Conservation (phyloP, 2,888 invertebrate species). For the Lasioglossum zephyrum region DNA sequence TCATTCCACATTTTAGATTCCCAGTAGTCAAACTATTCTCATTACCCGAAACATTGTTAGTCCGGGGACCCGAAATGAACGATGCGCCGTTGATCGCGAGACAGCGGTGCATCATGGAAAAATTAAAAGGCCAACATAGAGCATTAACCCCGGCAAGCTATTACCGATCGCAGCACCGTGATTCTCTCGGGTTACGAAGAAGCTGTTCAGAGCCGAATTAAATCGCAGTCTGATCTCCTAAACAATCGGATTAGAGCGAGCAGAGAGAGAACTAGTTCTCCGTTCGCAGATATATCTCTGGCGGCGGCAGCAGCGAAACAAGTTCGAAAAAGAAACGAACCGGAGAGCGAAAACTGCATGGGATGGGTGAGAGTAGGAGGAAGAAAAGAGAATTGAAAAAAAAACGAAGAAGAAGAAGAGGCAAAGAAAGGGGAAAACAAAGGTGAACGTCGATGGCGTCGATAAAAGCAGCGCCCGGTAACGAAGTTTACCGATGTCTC, state of each 20-base stretch:
- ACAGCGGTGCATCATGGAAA: background rate
- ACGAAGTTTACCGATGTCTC: slow-evolving; percentile 49
- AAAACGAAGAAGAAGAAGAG: background rate
- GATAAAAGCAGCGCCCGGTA: slow-evolving; percentile 41
- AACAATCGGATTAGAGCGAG: slow-evolving; percentile 21
- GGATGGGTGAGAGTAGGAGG: background rate
- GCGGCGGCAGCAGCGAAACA: background rate
- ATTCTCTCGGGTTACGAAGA: background rate
- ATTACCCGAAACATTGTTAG: no score
- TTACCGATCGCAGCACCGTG: background rate
- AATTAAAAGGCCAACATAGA: background rate
- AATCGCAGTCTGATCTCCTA: slow-evolving; percentile 6
- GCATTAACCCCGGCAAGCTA: background rate
- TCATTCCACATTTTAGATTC: no score
- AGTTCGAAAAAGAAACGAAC: background rate
- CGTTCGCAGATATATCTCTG: background rate
- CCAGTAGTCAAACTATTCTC: no score
- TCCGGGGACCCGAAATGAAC: no score
- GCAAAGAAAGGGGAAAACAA: slow-evolving; percentile 6
- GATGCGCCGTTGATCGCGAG: no score
- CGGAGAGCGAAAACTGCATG: background rate
- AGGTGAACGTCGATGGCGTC: slow-evolving; percentile 41
- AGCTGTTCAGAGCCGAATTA: slow-evolving; percentile 1
- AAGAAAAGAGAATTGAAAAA: background rate
- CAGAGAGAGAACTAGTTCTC: background rate